Evolutionary conservation across 1,140 invertebrate species (phyloP), one percentile per base, ranked within the genome.

Genomic region (Manduca sexta): DNA sequence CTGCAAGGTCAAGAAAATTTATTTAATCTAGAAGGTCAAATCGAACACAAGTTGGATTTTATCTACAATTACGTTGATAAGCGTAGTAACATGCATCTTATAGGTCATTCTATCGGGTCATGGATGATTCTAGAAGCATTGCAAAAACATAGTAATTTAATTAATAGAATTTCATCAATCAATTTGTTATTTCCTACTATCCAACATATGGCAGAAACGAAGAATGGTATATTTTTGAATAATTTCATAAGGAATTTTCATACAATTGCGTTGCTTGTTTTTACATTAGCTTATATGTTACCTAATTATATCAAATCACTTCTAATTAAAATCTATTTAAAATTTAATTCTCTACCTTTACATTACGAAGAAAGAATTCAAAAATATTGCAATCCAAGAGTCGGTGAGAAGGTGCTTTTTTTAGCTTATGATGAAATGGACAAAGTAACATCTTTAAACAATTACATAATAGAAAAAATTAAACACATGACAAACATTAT

Each of bases 371-470:
- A 62, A 12, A 50, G 55, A 35, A 65, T 78, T 45, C 45, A 63
- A 13, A 74, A 76, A 56, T 63, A 69, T 52, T 16, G 74, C 2
- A 59, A 67, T 45, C 75, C 70, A 40, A 57, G 44, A 33, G 60
- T 74, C 21, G 43, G 68, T 6, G 67, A 83, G 46, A 80, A 81
- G 43, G 51, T 84, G 14, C 47, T 81, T 14, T 69, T 68, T 42
- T 55, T 84, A 49, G 75, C 72, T 38, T 81, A 73, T 56, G 54
- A 84, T 68, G 81, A 84, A 69, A 83, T 84, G 77, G 75, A 83
- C 33, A 70, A 10, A 21, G 79, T 84, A 7, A 52, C 14, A 11
- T 33, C 30, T 38, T 52, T 84, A 5, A 81, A 83, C 44, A 53
- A 12, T 35, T 53, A 60, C 29, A 62, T 54, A 10, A 53, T 84